A percentile compares a stretch with the other conserved stretches of the same genome.
Conservation (phyloP, 2,888 invertebrate species). For the Fragum whitleyi region DNA sequence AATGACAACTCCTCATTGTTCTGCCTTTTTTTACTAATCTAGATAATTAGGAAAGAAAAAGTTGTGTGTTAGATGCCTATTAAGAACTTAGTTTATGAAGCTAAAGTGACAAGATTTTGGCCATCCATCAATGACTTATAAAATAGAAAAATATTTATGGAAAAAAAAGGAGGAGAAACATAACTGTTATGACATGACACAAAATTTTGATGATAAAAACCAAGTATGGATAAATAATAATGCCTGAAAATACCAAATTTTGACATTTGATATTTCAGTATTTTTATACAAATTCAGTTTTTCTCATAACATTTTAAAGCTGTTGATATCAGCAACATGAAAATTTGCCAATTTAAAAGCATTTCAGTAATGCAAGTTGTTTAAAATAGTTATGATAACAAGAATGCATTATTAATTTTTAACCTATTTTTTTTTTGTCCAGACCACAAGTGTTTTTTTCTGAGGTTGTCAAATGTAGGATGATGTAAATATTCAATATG, state of each 20-base stretch:
- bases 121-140: no score
- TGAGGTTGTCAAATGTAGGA: no score
- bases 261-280: slow-evolving; percentile 27
- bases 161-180: background rate
- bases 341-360: slow-evolving; percentile 11
- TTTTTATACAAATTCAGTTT: slow-evolving; percentile 24
- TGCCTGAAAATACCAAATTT: slow-evolving; percentile 31
- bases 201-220: background rate
- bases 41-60: no score
- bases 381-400: background rate
- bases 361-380: slow-evolving; percentile 1
- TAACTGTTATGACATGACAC: background rate
- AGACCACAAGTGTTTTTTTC: no score
- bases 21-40: no score
- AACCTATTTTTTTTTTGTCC: background rate
- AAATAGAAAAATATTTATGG: no score
- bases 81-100: no score
- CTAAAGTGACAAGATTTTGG: no score
- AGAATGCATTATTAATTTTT: background rate
- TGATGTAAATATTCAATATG: no score
- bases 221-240: background rate
- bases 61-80: no score
- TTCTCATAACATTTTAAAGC: slow-evolving; percentile 28
- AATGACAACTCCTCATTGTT: no score
- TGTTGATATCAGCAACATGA: background rate